Percentiles rank a stretch among this genome's conserved stretches.
Evolutionary conservation across 2,797 vertebrate species (phyloP).

Genomic region (Myiotriccus ornatus): DNA sequence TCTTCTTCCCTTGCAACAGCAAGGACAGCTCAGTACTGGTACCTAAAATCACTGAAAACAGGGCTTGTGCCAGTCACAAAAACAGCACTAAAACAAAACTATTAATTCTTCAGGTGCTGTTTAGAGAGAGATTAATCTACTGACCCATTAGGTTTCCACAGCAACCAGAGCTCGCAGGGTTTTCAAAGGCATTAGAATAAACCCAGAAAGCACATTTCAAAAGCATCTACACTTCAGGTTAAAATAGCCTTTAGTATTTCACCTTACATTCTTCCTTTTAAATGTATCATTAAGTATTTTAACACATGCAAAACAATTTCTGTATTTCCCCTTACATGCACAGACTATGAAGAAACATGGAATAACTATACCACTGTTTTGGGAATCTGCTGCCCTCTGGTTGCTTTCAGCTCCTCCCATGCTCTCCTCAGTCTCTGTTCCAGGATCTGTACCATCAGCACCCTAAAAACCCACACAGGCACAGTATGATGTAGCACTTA

Average conservation of each 20-base stretch:
- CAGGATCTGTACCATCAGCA: conserved; percentile 89
- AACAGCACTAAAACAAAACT: not conserved
- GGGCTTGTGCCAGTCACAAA: not conserved
- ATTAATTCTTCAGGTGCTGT: not conserved
- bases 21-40: not conserved
- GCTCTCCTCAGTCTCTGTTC: conserved; percentile 95
- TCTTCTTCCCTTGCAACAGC: too few relatives aligned
- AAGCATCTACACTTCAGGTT: not conserved
- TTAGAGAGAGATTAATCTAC: not conserved
- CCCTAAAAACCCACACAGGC: conserved; percentile 75
- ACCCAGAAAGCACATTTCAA: not conserved
- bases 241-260: not conserved
- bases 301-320: not conserved
- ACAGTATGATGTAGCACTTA: not conserved
- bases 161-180: not conserved
- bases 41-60: not conserved
- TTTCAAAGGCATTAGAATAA: not conserved
- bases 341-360: not conserved
- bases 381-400: conserved; percentile 91
- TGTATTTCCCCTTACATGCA: not conserved
- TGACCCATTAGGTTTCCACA: not conserved
- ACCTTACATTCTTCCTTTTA: not conserved
- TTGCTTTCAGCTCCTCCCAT: conserved; percentile 89
- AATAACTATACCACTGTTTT: conserved; percentile 85
- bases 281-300: not conserved